Base-by-base conservation (phyloP, 2,797 vertebrate genomes). In the Gila robusta region DNA sequence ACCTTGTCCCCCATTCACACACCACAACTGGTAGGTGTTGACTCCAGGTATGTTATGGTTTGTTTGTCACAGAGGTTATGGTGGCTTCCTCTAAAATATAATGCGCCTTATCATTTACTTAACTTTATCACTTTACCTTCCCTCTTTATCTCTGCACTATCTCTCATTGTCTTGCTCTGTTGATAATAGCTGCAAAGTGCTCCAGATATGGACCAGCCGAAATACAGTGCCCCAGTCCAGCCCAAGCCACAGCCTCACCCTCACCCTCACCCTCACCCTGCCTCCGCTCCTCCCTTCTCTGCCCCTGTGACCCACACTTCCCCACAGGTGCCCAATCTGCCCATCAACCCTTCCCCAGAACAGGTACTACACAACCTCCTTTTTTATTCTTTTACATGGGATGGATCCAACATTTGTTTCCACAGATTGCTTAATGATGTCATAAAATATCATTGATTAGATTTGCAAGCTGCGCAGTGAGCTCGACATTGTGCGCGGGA, bases 1-100 rank as follows among this genome's bases (percentile, higher is more conserved):
- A 97, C 97, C 10, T 93, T 99, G 87, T 99, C 98, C 74, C 98
- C 98, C 12, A 99, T 99, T 93, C 98, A 99, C 93, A 99, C 97
- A 32, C 98, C 98, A 35, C 98, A 97, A 91, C 94, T 96, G 96
- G 98, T 99, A 95, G 37, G 92, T 64, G 28, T 39, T 59, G 49
- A 16, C 54, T 7, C 44, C 66, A 6, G 8, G 10, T n/a, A 49
- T n/a, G 23, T 74, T 82, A 35, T 39, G 5, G n/a, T 78, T 69
- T 64, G 23, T 79, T 44, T 44, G 26, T 69, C 35, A 69, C 23
- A 52, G 9, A 67, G 5, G 37, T 79, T n/a, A 37, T 59, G 11
- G 62, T 4, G 26, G 73, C 6, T 74, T 32, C 7, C 21, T 66
- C 4, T 62, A 47, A 74, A 47, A 66, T 74, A 37, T 26, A 37